Base-by-base conservation (phyloP, 2,113 vertebrate species). In the Chloropsis cyanopogon region DNA sequence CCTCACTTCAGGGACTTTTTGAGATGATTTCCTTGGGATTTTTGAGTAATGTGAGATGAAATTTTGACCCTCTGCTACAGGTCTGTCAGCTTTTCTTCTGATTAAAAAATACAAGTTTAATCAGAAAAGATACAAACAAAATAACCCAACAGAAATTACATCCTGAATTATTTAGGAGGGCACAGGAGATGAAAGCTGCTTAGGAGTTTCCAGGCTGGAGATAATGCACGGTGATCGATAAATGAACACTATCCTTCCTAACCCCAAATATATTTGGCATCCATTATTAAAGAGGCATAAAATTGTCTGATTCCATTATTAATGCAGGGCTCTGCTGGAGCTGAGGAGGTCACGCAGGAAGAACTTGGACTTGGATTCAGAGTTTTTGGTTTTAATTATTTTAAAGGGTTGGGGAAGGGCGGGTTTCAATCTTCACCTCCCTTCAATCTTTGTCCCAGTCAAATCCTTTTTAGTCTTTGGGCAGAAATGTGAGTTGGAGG, bases 221-320 rank as follows among this genome's bases (percentile, higher is more conserved):
- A 97, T 98, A 98, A 98, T 98, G 97, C 96, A 94, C 96, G 86
- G 2, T 94, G 97, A 98, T 98, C 98, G 83, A 98, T 98, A 97
- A 96, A 95, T 91, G 96, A 98, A 96, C 86, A 12, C 82, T 96
- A n/a, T 77, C 92, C 85, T 96, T 91, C 97, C 97, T 94, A 96
- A 97, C 88, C 96, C 94, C 94, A 97, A 96, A 95, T 97, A 95
- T 66, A 92, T 75, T 82, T 84, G 75, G 22, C 88, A 98, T 98
- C 65, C 73, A 98, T 98, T 98, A 98, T 98, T 98, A 88, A 98
- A 95, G 61, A 97, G 86, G 84, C 69, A 93, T 95, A 95, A 97
- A 97, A 96, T 90, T 85, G 78, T 85, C 95, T 93, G 95, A 94
- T 95, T 98, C 97, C 94, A 96, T 98, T 98, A 97, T 95, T 97